Base-by-base conservation (phyloP, 2,888 invertebrate species). In the Oconnorella tubifera region DNA sequence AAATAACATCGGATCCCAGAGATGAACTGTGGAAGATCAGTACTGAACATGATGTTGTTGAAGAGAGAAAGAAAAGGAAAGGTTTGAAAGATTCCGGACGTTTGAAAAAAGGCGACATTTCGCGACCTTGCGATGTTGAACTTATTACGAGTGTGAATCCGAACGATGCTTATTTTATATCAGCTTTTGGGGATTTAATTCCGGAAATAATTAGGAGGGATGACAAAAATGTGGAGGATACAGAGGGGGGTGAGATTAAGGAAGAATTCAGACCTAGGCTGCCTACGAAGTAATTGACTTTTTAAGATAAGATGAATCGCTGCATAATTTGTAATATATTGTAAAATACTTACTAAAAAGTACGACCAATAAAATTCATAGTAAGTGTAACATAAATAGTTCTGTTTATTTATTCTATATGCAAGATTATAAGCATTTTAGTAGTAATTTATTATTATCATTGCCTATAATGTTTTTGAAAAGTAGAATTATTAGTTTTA, bases 1-100 rank as follows among this genome's bases (percentile, higher is more conserved):
- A 65, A 6, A 56, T 65, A 1, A 68, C 65, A 6, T 48, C 59
- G 1, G 53, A 68, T 31, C 68, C 68, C 0, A 49, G 64, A 25
- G 68, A 68, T 51, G 63, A 68, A 29, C 55, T 68, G n/a, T 68
- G 68, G 68, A 68, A 66, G 31, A 58, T 68, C 6, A 60, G 65
- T 55, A 2, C 53, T 25, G 59, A 58, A 23, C 33, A 58, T 1
- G 33, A 33, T 19, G 40, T 40, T 40, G 40, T 19, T 40, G 10
- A 40, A 19, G 40, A 6, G 40, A 40, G 19, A 19, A 40, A 40
- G 40, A 40, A 40, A 6, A 40, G 19, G 10, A 19, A 40, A 40
- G 40, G 6, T 40, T 6, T 40, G 40, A 40, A 6, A 40, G 40
- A 40, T 40, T 40, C 19, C 10, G 19, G 40, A 6, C 10, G 10